Evolutionary conservation across 2,113 vertebrate genomes (phyloP).

Genomic region (Cyanoliseus patagonus): DNA sequence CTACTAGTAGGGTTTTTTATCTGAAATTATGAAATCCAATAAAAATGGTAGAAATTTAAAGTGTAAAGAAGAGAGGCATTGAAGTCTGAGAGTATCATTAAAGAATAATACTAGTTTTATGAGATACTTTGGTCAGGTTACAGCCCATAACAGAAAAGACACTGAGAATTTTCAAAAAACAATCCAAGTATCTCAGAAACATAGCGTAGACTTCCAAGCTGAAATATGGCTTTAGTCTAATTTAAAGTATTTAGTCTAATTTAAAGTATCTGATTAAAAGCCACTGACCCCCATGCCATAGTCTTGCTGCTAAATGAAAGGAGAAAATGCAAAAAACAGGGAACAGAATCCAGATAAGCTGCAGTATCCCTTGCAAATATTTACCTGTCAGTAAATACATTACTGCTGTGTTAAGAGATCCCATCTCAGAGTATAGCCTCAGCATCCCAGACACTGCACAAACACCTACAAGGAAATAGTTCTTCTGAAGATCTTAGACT

Average conservation of each 20-base stretch:
- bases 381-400: background rate
- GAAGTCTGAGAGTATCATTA: constrained; percentile 1
- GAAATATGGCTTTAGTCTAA: background rate
- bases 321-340: background rate
- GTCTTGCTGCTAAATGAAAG: background rate
- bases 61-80: background rate
- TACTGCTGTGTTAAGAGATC: background rate
- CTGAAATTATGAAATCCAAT: constrained; percentile 32
- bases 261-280: background rate
- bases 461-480: background rate
- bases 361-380: background rate
- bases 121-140: background rate
- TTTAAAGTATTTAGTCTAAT: background rate
- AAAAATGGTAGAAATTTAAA: constrained; percentile 27
- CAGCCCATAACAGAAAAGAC: background rate
- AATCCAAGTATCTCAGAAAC: background rate
- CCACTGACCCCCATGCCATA: fast-evolving
- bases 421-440: background rate
- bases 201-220: background rate
- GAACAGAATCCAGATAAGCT: background rate
- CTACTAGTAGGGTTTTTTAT: constrained; percentile 49
- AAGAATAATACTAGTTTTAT: constrained; percentile 27
- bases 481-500: background rate
- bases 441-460: background rate
- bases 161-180: background rate